Conservation (phyloP, 1,140 invertebrate species). For the Mycetomoellerius zeteki region DNA sequence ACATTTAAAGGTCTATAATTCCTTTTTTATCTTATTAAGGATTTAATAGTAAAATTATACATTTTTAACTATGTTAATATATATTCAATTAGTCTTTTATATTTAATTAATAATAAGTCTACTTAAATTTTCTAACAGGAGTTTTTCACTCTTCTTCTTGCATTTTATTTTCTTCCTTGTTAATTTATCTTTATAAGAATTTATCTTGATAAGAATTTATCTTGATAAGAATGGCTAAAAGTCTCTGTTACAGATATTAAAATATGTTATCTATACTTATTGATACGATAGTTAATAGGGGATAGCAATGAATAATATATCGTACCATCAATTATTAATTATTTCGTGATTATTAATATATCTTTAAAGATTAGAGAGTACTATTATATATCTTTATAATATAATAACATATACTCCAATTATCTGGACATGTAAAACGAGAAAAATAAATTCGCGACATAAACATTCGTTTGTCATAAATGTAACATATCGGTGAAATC, state of each 20-base stretch:
- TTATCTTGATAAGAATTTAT: no score
- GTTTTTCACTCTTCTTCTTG: no score
- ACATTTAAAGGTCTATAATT: no score
- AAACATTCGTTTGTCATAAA: constrained; percentile 20
- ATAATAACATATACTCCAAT: not conserved
- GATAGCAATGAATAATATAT: not conserved
- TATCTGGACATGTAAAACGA: constrained; percentile 15
- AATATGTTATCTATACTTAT: not conserved
- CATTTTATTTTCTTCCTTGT: no score
- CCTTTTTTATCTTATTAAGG: no score
- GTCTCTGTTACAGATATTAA: not conserved
- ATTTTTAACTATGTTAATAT: no score
- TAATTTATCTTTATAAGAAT: no score
- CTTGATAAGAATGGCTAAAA: no score
- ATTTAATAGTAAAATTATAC: no score
- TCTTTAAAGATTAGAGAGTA: not conserved
- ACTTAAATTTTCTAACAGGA: no score
- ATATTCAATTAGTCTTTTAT: no score
- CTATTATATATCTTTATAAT: constrained; percentile 2
- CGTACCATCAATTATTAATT: not conserved
- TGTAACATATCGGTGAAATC: constrained; percentile 2
- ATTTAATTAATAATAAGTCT: no score
- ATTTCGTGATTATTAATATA: not conserved
- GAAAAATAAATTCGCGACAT: not conserved
- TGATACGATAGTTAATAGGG: not conserved